These are phyloP conservation scores for Meteorus colon DNA, from an alignment of 2,888 invertebrate genomes.

Conservation along the genomic window DNA sequence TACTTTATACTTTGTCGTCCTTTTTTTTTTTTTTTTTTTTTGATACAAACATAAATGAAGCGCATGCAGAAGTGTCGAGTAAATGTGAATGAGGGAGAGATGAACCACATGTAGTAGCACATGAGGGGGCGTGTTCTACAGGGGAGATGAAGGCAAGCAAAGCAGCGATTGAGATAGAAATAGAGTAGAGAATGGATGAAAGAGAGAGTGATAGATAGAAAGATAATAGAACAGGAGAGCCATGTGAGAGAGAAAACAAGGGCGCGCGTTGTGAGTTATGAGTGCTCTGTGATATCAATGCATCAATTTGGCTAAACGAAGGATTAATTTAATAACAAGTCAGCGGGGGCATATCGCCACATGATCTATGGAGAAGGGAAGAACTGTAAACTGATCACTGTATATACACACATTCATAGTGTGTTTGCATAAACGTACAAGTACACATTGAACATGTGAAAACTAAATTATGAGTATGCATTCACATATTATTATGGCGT, in stretches of 20 bases:
- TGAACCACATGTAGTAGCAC: constrained; percentile 38
- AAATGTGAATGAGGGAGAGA: constrained; percentile 15
- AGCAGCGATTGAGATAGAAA: constrained; percentile 5
- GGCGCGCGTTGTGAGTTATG: constrained; percentile 70
- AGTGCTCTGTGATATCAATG: constrained; percentile 73
- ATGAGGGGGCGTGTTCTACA: constrained; percentile 31
- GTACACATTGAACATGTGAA: not conserved
- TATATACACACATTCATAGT: not conserved
- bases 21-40: not conserved
- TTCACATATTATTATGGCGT: not conserved
- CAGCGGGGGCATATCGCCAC: constrained; percentile 61
- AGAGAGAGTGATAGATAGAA: constrained; percentile 22
- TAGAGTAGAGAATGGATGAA: constrained; percentile 7
- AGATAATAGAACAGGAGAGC: constrained; percentile 29
- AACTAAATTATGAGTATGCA: not conserved
- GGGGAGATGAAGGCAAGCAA: constrained; percentile 26
- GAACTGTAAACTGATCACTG: constrained; percentile 54
- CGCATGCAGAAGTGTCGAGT: not conserved
- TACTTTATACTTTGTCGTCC: too few relatives aligned
- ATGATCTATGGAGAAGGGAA: constrained; percentile 66
- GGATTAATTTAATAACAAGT: constrained; percentile 74
- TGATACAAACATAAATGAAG: constrained; percentile 11
- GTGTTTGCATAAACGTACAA: not conserved
- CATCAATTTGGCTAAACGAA: constrained; percentile 74
- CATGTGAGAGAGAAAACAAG: constrained; percentile 20